Conservation (phyloP, 2,888 invertebrate species). For the Timandra comae region DNA sequence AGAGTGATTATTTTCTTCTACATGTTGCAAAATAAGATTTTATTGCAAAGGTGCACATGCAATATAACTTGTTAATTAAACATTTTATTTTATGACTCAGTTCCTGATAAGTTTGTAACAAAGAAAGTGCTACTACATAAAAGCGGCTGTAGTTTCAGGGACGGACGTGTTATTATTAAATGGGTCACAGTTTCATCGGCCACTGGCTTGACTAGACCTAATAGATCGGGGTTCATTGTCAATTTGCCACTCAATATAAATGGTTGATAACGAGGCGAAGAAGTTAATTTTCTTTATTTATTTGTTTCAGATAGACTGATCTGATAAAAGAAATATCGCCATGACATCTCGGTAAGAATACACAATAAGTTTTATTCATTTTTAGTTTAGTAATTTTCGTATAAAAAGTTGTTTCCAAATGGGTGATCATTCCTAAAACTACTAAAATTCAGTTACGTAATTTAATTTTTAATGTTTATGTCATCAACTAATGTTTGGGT, state of each 20-base stretch:
- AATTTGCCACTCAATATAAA: background rate
- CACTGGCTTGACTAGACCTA: background rate
- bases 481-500: too few species aligned
- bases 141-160: too few species aligned
- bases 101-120: slow-evolving; percentile 1
- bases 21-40: too few species aligned
- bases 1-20: too few species aligned
- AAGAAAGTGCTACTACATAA: background rate
- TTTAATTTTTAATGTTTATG: too few species aligned
- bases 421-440: too few species aligned
- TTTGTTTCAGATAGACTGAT: slow-evolving; percentile 45
- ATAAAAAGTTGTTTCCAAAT: too few species aligned
- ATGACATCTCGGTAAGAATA: slow-evolving; percentile 60
- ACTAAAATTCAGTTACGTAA: too few species aligned
- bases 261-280: background rate
- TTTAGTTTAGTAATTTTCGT: too few species aligned
- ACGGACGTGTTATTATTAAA: background rate
- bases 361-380: slow-evolving; percentile 9
- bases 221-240: too few species aligned
- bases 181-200: background rate
- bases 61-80: slow-evolving; percentile 2
- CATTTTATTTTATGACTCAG: background rate
- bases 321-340: slow-evolving; percentile 21
- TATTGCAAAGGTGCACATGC: too few species aligned
- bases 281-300: background rate